phyloP scores from a whole-genome alignment of 2,113 vertebrate species.

The Actenoides hombroni region DNA sequence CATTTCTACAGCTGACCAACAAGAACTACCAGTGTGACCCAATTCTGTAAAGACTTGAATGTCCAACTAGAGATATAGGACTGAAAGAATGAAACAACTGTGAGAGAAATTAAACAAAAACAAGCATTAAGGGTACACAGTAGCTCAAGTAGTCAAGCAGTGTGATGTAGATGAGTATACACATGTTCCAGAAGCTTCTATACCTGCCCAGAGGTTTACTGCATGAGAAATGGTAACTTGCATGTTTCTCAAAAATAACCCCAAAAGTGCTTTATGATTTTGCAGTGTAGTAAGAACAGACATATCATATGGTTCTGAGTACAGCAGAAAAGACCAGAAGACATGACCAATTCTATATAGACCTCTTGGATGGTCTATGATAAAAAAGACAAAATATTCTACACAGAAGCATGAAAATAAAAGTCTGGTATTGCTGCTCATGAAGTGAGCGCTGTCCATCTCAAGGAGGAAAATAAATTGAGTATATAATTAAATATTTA shows the following conservation, averaged over 20 bases:
- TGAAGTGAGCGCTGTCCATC: neutral
- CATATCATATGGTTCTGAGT: neutral
- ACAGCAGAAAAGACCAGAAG: neutral
- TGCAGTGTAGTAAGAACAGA: neutral
- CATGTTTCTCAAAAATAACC: neutral
- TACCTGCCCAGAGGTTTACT: neutral
- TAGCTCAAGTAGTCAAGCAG: neutral
- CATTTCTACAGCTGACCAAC: neutral
- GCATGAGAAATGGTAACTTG: neutral
- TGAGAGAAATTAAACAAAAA: neutral
- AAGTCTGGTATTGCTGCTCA: neutral
- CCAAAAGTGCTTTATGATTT: neutral
- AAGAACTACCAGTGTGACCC: neutral
- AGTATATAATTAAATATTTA: neutral
- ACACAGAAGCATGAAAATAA: neutral
- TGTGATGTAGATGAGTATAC: neutral
- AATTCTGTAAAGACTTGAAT: neutral
- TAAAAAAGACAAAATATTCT: neutral
- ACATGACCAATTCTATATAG: neutral
- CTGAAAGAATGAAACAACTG: neutral
- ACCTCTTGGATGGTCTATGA: neutral
- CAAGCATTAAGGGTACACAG: neutral
- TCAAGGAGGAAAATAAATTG: neutral
- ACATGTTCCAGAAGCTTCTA: neutral
- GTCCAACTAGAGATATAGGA: neutral